phyloP scores from a whole-genome alignment of 2,113 vertebrate species.

The Tupaia tana region DNA sequence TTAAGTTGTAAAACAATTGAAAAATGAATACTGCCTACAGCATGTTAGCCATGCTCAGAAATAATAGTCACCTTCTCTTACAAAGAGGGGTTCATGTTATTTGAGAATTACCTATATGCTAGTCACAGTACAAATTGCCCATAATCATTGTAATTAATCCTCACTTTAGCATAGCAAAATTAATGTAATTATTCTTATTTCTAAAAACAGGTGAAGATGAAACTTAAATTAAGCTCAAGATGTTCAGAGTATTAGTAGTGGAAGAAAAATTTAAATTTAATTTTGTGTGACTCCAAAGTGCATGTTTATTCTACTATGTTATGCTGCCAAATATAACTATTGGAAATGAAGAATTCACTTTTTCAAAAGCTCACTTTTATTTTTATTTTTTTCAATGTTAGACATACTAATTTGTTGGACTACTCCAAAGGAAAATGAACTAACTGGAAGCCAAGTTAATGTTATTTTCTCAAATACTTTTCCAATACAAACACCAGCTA shows the following conservation, averaged over 20 bases:
- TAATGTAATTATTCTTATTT: not conserved
- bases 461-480: not conserved
- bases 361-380: too few species aligned
- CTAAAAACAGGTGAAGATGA: not conserved
- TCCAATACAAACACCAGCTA: not conserved
- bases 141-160: not conserved
- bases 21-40: not conserved
- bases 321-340: too few species aligned
- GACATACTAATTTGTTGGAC: not conserved
- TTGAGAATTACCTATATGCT: not conserved
- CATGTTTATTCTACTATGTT: not conserved
- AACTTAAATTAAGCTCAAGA: not conserved
- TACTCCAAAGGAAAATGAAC: not conserved
- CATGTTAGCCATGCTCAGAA: not conserved
- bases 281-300: not conserved
- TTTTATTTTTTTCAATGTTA: not conserved
- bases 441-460: not conserved
- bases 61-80: not conserved
- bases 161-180: not conserved
- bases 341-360: not conserved
- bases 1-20: not conserved
- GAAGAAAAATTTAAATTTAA: not conserved
- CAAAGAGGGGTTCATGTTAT: not conserved
- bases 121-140: not conserved
- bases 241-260: not conserved